phyloP scores from a whole-genome alignment of 2,888 invertebrate genomes.

The Alviniconcha strummeri region DNA sequence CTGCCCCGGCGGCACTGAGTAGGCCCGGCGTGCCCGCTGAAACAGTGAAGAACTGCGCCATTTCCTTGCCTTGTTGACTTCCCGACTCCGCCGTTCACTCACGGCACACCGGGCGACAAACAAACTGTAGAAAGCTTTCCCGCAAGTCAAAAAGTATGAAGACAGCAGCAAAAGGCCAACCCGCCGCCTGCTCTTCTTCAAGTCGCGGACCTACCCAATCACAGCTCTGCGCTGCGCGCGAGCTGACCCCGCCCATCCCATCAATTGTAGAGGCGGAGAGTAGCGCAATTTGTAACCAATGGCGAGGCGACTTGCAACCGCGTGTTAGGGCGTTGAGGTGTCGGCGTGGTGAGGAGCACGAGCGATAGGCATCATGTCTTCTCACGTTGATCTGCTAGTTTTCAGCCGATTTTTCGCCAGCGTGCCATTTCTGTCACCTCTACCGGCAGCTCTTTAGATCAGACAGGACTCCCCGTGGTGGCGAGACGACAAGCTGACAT shows the following conservation, averaged over 20 bases:
- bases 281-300: slow-evolving; percentile 10
- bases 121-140: slow-evolving; percentile 9
- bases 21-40: too few species aligned
- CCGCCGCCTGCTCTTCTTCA: not conserved
- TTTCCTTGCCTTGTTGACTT: slow-evolving; percentile 19
- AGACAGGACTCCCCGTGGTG: not conserved
- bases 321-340: slow-evolving; percentile 18
- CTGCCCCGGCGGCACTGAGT: not conserved
- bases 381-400: slow-evolving; percentile 33
- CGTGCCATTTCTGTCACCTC: slow-evolving; percentile 36
- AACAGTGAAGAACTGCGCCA: slow-evolving; percentile 6
- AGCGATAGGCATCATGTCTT: slow-evolving; percentile 26
- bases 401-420: slow-evolving; percentile 25
- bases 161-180: not conserved
- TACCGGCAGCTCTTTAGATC: not conserved
- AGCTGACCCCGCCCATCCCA: not conserved
- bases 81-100: not conserved
- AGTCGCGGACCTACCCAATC: slow-evolving; percentile 15
- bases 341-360: slow-evolving; percentile 11
- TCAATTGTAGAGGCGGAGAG: slow-evolving; percentile 5
- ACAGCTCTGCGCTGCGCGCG: not conserved
- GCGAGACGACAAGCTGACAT: not conserved
- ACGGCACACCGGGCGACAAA: slow-evolving; percentile 7
- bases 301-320: slow-evolving; percentile 6
- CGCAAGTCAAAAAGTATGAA: not conserved